These are phyloP conservation scores for Muraenolepis orangiensis DNA, from an alignment of 2,797 vertebrate genomes.

Conservation along the genomic window DNA sequence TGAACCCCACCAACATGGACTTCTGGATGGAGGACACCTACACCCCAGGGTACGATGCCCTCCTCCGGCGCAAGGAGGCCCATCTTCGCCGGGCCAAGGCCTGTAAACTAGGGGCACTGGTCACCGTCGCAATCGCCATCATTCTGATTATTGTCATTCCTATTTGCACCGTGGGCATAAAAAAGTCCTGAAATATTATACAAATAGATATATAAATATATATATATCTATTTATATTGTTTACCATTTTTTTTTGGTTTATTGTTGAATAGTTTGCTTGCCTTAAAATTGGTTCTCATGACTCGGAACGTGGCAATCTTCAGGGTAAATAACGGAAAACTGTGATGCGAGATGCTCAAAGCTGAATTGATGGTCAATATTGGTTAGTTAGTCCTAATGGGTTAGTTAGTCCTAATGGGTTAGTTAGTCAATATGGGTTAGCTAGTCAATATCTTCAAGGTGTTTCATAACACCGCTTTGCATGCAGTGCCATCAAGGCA, in stretches of 20 bases:
- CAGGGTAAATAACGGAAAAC: slow-evolving; percentile 18
- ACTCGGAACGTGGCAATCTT: slow-evolving; percentile 19
- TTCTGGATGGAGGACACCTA: slow-evolving; percentile 98
- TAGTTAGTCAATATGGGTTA: too few species aligned
- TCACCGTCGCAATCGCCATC: slow-evolving; percentile 76
- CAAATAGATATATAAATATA: neutral
- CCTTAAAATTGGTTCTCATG: slow-evolving; percentile 5
- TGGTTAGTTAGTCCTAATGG: too few species aligned
- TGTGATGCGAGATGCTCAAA: slow-evolving; percentile 17
- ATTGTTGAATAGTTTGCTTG: slow-evolving; percentile 6
- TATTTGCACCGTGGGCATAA: slow-evolving; percentile 87
- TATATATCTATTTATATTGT: neutral
- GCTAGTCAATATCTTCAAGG: slow-evolving; percentile 11
- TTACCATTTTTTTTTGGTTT: neutral
- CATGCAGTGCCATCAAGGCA: slow-evolving; percentile 38
- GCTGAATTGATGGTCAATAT: slow-evolving; percentile 10
- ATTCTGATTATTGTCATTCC: slow-evolving; percentile 90
- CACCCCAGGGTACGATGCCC: slow-evolving; percentile 86
- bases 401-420: too few species aligned
- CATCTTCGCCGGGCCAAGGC: slow-evolving; percentile 83
- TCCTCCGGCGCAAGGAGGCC: slow-evolving; percentile 88
- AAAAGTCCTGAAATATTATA: slow-evolving; percentile 21
- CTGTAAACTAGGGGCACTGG: slow-evolving; percentile 88
- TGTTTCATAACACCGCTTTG: slow-evolving; percentile 31
- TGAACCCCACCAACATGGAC: slow-evolving; percentile 93